Percentiles rank a stretch among this genome's conserved stretches.
Evolutionary conservation across 2,113 vertebrate genomes (phyloP).

Genomic region (Epinephelus lanceolatus): DNA sequence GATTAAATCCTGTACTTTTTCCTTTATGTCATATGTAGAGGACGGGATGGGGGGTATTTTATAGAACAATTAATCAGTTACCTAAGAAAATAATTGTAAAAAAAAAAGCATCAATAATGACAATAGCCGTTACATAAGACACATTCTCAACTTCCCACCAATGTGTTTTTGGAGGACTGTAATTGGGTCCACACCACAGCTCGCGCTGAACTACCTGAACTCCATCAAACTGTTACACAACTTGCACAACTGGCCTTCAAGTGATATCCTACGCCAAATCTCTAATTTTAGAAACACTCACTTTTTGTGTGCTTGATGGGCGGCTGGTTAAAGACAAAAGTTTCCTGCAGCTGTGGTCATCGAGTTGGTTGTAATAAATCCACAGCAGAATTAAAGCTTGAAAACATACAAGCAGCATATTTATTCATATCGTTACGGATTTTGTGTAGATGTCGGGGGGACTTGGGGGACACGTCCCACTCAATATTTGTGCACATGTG

Average conservation of each 20-base stretch:
- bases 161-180: conserved; percentile 10
- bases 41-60: background rate
- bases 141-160: background rate
- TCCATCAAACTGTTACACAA: conserved; percentile 32
- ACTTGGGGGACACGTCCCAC: too few species aligned
- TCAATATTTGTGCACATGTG: too few species aligned
- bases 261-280: conserved; percentile 19
- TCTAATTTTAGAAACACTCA: conserved; percentile 16
- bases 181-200: background rate
- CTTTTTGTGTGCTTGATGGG: background rate
- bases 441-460: too few species aligned
- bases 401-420: background rate
- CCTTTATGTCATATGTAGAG: background rate
- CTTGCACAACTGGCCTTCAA: conserved; percentile 20
- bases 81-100: background rate
- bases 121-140: background rate
- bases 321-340: background rate
- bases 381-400: background rate
- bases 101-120: background rate
- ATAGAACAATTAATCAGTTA: background rate
- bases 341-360: background rate
- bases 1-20: background rate
- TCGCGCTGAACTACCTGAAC: background rate
- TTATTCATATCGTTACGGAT: background rate
- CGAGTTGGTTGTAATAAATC: background rate